These are phyloP conservation scores for Buathra laborator DNA, from an alignment of 2,888 invertebrate species.

Conservation along the genomic window DNA sequence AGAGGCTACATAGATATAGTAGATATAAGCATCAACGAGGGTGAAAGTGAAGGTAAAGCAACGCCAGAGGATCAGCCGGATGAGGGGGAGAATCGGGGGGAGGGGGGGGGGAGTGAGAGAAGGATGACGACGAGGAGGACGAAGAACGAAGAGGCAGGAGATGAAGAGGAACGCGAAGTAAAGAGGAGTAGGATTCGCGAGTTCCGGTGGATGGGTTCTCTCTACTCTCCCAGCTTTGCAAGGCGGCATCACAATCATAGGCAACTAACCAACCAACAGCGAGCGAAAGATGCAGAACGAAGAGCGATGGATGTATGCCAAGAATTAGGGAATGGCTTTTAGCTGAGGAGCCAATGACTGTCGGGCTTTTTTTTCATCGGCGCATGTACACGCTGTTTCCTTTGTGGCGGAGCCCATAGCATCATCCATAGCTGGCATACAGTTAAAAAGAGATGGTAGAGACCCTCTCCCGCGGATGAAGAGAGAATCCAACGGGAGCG, in stretches of 20 bases:
- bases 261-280: slow-evolving; percentile 50
- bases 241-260: slow-evolving; percentile 12
- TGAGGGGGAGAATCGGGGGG: slow-evolving; percentile 38
- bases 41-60: slow-evolving; percentile 36
- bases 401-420: slow-evolving; percentile 57
- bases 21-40: slow-evolving; percentile 23
- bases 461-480: slow-evolving; percentile 31
- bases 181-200: slow-evolving; percentile 57
- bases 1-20: slow-evolving; percentile 51
- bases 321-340: slow-evolving; percentile 4
- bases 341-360: slow-evolving; percentile 43
- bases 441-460: slow-evolving; percentile 39
- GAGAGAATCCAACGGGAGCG: slow-evolving; percentile 45
- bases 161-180: slow-evolving; percentile 50
- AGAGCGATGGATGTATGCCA: slow-evolving; percentile 40
- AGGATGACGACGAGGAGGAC: slow-evolving; percentile 59
- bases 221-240: slow-evolving; percentile 2
- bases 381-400: slow-evolving; percentile 44
- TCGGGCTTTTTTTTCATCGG: neutral
- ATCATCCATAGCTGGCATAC: neutral
- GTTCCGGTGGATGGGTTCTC: slow-evolving; percentile 60
- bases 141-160: slow-evolving; percentile 55
- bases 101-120: slow-evolving; percentile 4
- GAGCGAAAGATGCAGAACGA: slow-evolving; percentile 54
- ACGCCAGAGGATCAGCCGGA: slow-evolving; percentile 49